phyloP scores from a whole-genome alignment of 1,140 invertebrate genomes.

The Radopholus similis region DNA sequence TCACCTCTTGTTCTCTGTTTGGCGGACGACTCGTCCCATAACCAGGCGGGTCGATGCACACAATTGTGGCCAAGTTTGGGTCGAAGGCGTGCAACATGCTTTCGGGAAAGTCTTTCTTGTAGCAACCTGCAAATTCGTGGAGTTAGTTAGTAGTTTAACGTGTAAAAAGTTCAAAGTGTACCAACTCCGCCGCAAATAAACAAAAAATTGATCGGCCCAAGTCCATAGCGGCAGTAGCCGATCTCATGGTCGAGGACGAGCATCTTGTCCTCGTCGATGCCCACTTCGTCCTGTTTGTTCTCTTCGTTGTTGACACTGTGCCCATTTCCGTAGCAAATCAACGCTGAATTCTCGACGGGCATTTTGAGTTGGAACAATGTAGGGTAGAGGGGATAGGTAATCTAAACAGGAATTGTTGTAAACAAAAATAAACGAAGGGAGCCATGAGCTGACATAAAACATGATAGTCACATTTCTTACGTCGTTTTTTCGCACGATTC shows the following conservation, averaged over 20 bases:
- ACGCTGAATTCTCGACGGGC: constrained; percentile 8
- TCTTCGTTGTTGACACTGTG: not conserved
- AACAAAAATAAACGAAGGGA: too few species aligned
- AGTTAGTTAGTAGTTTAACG: not conserved
- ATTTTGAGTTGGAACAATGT: constrained; percentile 1
- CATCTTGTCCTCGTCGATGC: constrained; percentile 20
- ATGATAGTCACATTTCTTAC: too few species aligned
- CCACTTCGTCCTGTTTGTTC: not conserved
- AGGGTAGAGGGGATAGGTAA: too few species aligned
- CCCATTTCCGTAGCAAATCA: not conserved
- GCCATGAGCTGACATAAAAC: too few species aligned
- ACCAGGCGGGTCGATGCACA: constrained; percentile 57
- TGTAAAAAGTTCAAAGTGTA: constrained; percentile 14
- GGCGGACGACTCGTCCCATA: constrained; percentile 57
- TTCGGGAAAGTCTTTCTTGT: constrained; percentile 57
- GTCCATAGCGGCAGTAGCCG: constrained; percentile 50
- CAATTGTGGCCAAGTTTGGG: constrained; percentile 44
- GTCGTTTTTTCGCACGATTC: too few species aligned
- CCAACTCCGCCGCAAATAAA: constrained; percentile 58
- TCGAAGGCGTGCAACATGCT: constrained; percentile 49
- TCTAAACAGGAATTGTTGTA: too few species aligned
- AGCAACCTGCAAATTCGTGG: constrained; percentile 43
- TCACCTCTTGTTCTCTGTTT: constrained; percentile 54
- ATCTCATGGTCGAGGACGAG: constrained; percentile 36
- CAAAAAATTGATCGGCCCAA: constrained; percentile 49